phyloP scores from a whole-genome alignment of 2,113 vertebrate species.

The Fregetta grallaria region DNA sequence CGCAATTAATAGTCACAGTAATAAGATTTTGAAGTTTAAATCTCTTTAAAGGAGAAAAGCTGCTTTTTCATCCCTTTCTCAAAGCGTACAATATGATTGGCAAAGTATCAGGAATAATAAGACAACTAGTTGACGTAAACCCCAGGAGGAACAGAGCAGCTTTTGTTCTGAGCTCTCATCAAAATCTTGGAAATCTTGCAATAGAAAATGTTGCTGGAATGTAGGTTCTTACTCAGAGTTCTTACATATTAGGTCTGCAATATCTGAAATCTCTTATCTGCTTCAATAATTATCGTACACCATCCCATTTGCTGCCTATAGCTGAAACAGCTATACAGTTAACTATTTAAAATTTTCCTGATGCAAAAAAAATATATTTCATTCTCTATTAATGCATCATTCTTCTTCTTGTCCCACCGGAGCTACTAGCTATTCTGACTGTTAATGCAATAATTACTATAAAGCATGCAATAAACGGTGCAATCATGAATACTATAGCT shows the following conservation, averaged over 20 bases:
- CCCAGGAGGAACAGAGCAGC: slow-evolving; percentile 66
- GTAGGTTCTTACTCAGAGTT: slow-evolving; percentile 32
- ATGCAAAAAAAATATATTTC: background rate
- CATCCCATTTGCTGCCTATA: slow-evolving; percentile 28
- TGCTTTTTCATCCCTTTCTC: slow-evolving; percentile 62
- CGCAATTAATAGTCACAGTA: slow-evolving; percentile 1
- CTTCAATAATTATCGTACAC: slow-evolving; percentile 9
- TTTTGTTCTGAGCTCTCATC: slow-evolving; percentile 71
- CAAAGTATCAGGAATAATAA: slow-evolving; percentile 74
- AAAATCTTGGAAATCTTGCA: slow-evolving; percentile 59
- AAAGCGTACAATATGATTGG: slow-evolving; percentile 73
- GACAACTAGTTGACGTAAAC: slow-evolving; percentile 70
- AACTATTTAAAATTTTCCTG: background rate
- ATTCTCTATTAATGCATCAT: background rate
- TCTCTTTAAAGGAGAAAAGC: slow-evolving; percentile 63
- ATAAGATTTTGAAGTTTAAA: slow-evolving; percentile 44
- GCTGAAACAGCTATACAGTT: background rate
- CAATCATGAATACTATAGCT: background rate
- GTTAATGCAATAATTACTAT: background rate
- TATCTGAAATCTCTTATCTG: slow-evolving; percentile 43
- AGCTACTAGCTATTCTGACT: background rate
- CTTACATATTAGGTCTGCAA: slow-evolving; percentile 29
- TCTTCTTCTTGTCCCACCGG: background rate
- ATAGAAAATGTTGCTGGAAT: slow-evolving; percentile 59
- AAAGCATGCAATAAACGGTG: background rate